These are phyloP conservation scores for Microdon myrmicae DNA, from an alignment of 2,888 invertebrate genomes.

Conservation along the genomic window DNA sequence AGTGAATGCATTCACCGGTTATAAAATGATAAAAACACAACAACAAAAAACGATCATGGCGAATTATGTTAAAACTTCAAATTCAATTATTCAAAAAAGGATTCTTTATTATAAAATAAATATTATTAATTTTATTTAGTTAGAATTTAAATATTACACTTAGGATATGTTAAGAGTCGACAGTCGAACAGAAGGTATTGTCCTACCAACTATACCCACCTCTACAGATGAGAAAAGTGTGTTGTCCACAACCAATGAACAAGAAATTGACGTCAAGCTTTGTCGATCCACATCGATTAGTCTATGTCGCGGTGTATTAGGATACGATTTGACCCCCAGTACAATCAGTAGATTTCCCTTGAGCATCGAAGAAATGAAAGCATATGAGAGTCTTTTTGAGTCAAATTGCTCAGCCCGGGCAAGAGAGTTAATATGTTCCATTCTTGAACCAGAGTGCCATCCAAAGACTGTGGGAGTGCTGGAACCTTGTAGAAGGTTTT, in stretches of 20 bases:
- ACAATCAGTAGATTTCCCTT: slow-evolving; percentile 54
- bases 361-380: slow-evolving; percentile 64
- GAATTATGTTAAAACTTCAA: no score
- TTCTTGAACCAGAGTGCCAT: slow-evolving; percentile 76
- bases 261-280: slow-evolving; percentile 56
- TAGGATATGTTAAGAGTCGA: slow-evolving; percentile 18
- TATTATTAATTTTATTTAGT: no score
- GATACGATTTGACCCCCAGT: slow-evolving; percentile 73
- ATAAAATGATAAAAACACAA: no score
- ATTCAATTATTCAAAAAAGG: no score
- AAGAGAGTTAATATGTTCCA: slow-evolving; percentile 72
- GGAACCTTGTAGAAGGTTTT: slow-evolving; percentile 74
- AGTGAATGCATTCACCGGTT: no score
- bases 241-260: slow-evolving; percentile 55
- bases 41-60: no score
- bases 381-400: slow-evolving; percentile 72
- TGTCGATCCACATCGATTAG: slow-evolving; percentile 64
- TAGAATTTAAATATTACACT: not conserved
- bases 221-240: slow-evolving; percentile 59
- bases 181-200: slow-evolving; percentile 57
- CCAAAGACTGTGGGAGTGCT: slow-evolving; percentile 71
- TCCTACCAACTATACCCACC: slow-evolving; percentile 75
- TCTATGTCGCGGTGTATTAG: slow-evolving; percentile 74
- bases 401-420: slow-evolving; percentile 74
- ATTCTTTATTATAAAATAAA: no score